Conservation (phyloP, 1,140 invertebrate genomes). For the Limonius californicus region DNA sequence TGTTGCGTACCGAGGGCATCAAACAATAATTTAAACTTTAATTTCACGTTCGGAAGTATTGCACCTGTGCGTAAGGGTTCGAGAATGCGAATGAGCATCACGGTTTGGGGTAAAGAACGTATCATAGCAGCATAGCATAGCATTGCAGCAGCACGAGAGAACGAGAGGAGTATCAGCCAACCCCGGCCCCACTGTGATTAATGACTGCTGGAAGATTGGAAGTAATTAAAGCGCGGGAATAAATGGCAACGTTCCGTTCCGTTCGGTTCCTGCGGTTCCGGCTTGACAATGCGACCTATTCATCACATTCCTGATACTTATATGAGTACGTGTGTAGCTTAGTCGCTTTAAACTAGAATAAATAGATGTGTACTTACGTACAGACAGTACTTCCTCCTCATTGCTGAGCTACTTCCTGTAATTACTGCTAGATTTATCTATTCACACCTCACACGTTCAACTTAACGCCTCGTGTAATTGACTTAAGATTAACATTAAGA, state of each 20-base stretch:
- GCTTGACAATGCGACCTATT: slow-evolving; percentile 40
- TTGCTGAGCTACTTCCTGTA: not conserved
- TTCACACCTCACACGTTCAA: slow-evolving; percentile 2
- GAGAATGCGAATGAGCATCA: not conserved
- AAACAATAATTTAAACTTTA: slow-evolving; percentile 12
- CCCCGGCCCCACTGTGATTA: slow-evolving; percentile 43
- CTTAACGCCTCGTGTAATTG: not conserved
- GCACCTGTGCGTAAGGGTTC: slow-evolving; percentile 12
- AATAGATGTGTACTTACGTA: not conserved
- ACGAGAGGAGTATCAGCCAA: slow-evolving; percentile 16
- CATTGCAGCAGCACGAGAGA: slow-evolving; percentile 1
- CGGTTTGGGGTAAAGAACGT: not conserved
- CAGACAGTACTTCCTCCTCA: not conserved
- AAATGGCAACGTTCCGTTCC: slow-evolving; percentile 45
- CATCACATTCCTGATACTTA: slow-evolving; percentile 15
- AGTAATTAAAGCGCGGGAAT: slow-evolving; percentile 48
- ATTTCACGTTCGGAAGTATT: slow-evolving; percentile 13
- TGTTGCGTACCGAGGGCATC: not conserved
- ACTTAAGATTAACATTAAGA: not conserved
- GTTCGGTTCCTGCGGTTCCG: slow-evolving; percentile 47
- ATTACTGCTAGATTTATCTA: slow-evolving; percentile 1
- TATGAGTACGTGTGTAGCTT: slow-evolving; percentile 10
- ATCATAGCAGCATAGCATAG: not conserved
- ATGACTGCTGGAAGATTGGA: slow-evolving; percentile 48
- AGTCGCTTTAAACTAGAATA: not conserved